Conservation (phyloP, 2,113 vertebrate species). For the Cyrtonyx montezumae region DNA sequence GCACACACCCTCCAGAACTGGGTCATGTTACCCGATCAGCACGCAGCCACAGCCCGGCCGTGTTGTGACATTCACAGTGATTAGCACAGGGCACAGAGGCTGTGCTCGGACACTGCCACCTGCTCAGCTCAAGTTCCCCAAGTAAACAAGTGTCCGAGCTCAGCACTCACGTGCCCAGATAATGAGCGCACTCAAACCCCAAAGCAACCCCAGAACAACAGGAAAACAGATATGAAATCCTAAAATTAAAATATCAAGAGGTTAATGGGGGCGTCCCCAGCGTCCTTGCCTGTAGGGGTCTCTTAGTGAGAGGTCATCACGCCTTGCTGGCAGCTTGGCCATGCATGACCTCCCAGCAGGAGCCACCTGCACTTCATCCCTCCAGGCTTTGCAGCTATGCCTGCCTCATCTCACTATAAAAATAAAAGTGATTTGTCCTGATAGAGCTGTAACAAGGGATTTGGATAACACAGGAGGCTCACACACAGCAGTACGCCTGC, state of each 20-base stretch:
- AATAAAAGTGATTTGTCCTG: slow-evolving; percentile 33
- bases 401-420: slow-evolving; percentile 26
- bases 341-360: not conserved
- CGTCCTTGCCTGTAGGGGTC: not conserved
- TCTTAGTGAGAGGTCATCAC: not conserved
- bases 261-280: not conserved
- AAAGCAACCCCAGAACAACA: not conserved
- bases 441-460: slow-evolving; percentile 26
- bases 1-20: fast-evolving
- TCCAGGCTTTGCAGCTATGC: slow-evolving; percentile 35
- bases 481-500: not conserved
- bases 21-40: not conserved
- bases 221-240: fast-evolving
- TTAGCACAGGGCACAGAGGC: slow-evolving; percentile 4
- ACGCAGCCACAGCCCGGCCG: not conserved
- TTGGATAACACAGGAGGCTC: not conserved
- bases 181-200: fast-evolving
- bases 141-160: not conserved
- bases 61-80: slow-evolving; percentile 52
- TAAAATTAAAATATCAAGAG: not conserved
- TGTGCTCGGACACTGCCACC: not conserved
- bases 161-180: not conserved
- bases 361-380: slow-evolving; percentile 3
- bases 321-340: fast-evolving
- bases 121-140: not conserved